A percentile compares a stretch with the other conserved stretches of the same genome.
Conservation (phyloP, 2,888 invertebrate genomes). For the Physocephala rufipes region DNA sequence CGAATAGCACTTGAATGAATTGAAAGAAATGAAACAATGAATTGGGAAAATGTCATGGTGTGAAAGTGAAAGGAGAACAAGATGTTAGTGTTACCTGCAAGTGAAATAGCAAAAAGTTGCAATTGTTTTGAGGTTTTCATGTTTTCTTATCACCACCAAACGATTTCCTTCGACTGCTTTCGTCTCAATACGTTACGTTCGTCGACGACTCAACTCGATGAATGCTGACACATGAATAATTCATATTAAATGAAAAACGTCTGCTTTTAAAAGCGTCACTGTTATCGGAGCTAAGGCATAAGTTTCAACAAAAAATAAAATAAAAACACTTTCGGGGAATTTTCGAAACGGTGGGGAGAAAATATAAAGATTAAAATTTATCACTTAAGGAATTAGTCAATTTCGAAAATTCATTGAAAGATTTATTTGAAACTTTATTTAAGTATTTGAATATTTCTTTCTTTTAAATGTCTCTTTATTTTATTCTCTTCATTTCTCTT, state of each 20-base stretch:
- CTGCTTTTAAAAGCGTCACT: too few relatives aligned
- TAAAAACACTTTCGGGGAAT: too few relatives aligned
- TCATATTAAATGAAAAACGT: too few relatives aligned
- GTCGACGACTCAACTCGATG: not conserved
- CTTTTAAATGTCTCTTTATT: conserved; percentile 7
- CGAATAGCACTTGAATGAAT: conserved; percentile 41
- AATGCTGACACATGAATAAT: too few relatives aligned
- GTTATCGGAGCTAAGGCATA: too few relatives aligned
- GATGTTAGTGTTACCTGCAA: conserved; percentile 49
- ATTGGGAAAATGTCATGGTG: too few relatives aligned
- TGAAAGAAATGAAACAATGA: too few relatives aligned
- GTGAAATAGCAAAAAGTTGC: conserved; percentile 43
- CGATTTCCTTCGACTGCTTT: not conserved
- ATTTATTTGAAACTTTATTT: not conserved
- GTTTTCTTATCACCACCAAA: not conserved
- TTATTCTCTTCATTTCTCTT: not conserved
- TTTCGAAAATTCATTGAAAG: too few relatives aligned
- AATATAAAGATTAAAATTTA: too few relatives aligned
- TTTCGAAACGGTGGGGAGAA: too few relatives aligned
- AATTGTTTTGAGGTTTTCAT: conserved; percentile 41
- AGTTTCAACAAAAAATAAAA: too few relatives aligned
- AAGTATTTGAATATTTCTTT: not conserved
- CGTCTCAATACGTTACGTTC: not conserved
- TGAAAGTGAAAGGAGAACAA: not conserved
- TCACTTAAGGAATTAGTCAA: too few relatives aligned